Evolutionary conservation across 2,888 invertebrate species (phyloP).

Genomic region (Stenotaenia linearis): DNA sequence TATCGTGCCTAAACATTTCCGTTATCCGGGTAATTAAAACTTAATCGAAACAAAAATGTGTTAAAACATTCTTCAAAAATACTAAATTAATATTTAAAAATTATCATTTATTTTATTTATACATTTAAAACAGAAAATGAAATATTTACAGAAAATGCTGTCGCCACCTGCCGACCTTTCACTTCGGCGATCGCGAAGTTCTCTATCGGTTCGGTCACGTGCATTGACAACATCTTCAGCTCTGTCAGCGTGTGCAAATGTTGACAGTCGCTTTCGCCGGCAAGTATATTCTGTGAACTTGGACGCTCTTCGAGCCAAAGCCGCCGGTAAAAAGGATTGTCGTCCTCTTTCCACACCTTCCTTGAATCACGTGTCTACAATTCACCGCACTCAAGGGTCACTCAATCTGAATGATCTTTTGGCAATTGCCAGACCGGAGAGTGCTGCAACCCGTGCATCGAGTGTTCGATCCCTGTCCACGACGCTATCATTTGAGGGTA

Average conservation of each 20-base stretch:
- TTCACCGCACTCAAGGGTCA: background rate
- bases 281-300: conserved; percentile 2
- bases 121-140: background rate
- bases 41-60: background rate
- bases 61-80: no score
- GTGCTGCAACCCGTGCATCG: background rate
- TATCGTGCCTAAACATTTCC: background rate
- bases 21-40: background rate
- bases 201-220: background rate
- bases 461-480: conserved; percentile 20
- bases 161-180: background rate
- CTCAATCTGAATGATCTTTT: background rate
- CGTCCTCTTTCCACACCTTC: background rate
- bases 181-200: background rate
- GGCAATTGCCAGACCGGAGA: background rate
- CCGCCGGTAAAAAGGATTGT: background rate
- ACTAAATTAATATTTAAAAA: no score
- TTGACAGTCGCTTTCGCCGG: conserved; percentile 21
- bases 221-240: background rate
- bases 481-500: background rate
- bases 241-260: background rate
- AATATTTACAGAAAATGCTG: background rate
- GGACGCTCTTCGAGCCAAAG: conserved; percentile 16
- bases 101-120: background rate
- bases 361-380: background rate